Evolutionary conservation across 2,888 invertebrate species (phyloP), one percentile per base, ranked within the genome.

Genomic region (Cataglyphis altisquamis): DNA sequence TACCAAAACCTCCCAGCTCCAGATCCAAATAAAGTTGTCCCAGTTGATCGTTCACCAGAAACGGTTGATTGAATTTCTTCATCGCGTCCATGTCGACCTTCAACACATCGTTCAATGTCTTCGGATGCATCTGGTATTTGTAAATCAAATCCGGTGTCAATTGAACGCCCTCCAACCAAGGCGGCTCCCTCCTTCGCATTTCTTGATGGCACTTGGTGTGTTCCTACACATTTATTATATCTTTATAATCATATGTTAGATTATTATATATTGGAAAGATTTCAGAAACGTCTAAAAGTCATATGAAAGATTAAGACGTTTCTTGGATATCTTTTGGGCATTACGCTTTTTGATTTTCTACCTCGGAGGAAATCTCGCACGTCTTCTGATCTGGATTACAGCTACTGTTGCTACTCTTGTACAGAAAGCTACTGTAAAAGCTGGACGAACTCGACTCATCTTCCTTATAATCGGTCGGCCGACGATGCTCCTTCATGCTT

Each of bases 41-140:
- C 32, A 98, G 93, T 93, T 98, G 98, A 80, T 97, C 97, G 91
- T 97, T 97, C 0, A 98, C 97, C 89, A 97, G 89, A 1, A 95
- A 90, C 0, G 97, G 97, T 96, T 97, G 95, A 87, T 96, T 95
- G 0, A 96, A 93, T 5, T 92, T 94, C 72, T 95, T 95, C 39
- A 97, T 95, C 70, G 95, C 95, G 77, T 96, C 93, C 91, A 96
- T 94, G 91, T 98, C 97, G 3, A 95, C 94, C 86, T 95, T 93
- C n/a, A 97, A 94, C 1, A 97, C 96, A 78, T 97, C 96, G 15
- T 96, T 95, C 85, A 96, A 87, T 8, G 95, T 95, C 90, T 96
- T 96, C 0, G 96, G 94, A 0, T 95, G 91, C 72, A 97, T 92
- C 93, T 97, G 97, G 91, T 97, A 97, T 84, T 96, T 96, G 93